These are phyloP conservation scores for Glyptemys insculpta DNA, from an alignment of 2,797 vertebrate species.

Conservation along the genomic window DNA sequence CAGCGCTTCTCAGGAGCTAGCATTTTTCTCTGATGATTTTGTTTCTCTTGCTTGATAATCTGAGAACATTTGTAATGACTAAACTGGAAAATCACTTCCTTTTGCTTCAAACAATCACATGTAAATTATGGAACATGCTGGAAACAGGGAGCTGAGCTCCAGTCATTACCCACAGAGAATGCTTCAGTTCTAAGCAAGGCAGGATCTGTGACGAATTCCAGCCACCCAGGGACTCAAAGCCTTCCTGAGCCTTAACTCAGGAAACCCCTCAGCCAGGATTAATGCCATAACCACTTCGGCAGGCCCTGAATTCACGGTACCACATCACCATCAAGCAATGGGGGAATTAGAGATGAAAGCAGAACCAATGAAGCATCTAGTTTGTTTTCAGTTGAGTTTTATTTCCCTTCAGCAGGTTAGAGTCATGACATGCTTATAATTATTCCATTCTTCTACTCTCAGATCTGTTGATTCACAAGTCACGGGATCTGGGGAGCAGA, in stretches of 20 bases:
- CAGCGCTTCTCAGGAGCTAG: not conserved
- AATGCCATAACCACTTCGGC: not conserved
- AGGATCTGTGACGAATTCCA: not conserved
- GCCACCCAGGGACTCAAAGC: not conserved
- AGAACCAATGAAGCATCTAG: not conserved
- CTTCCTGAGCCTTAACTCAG: not conserved
- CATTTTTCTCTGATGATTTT: not conserved
- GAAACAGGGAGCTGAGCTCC: not conserved
- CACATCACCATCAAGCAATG: not conserved
- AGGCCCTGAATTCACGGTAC: no score
- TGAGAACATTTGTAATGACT: not conserved
- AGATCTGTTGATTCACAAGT: not conserved
- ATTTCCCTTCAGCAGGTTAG: not conserved
- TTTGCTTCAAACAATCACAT: not conserved
- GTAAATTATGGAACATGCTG: not conserved
- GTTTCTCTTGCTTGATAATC: not conserved
- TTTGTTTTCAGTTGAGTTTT: not conserved
- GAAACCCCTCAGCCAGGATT: no score
- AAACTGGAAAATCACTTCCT: not conserved
- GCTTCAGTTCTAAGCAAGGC: not conserved
- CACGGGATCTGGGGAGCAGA: not conserved
- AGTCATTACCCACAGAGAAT: not conserved
- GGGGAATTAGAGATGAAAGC: not conserved
- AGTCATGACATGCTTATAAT: not conserved
- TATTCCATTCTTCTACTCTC: not conserved